Conservation (phyloP, 2,113 vertebrate species). For the Melanotaenia duboulayi region DNA sequence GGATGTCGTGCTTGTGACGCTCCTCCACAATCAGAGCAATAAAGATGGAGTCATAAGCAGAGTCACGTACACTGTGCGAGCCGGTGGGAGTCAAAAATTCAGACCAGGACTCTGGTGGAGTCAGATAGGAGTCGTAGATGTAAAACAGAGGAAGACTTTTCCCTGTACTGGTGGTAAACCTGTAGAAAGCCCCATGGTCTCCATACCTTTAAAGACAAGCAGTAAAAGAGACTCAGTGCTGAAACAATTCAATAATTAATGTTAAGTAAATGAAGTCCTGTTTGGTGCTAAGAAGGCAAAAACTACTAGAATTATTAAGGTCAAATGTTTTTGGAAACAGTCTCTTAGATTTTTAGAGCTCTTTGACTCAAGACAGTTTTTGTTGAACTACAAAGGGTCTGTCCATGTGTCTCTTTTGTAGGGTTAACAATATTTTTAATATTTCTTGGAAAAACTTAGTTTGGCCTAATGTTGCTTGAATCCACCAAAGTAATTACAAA, state of each 20-base stretch:
- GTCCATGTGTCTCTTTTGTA: too few species aligned
- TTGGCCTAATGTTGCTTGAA: too few species aligned
- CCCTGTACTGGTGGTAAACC: constrained; percentile 86
- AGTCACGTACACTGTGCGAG: constrained; percentile 87
- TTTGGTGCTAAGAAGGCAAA: too few species aligned
- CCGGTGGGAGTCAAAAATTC: constrained; percentile 85
- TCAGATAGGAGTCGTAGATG: constrained; percentile 92
- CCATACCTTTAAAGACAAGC: constrained; percentile 82
- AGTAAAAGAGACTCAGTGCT: not conserved
- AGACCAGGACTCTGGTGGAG: constrained; percentile 88
- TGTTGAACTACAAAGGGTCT: too few species aligned
- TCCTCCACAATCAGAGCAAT: constrained; percentile 91
- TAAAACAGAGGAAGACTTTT: constrained; percentile 90
- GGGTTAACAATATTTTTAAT: too few species aligned
- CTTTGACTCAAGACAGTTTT: too few species aligned
- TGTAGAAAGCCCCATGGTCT: constrained; percentile 90
- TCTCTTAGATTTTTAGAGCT: too few species aligned
- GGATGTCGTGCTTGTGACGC: constrained; percentile 89
- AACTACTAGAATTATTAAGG: too few species aligned
- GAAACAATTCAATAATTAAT: not conserved
- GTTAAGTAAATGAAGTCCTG: not conserved
- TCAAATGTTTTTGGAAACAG: too few species aligned
- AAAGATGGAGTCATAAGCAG: constrained; percentile 87
- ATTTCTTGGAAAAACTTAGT: too few species aligned
- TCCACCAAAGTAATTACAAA: too few species aligned